Conservation (phyloP, 2,888 invertebrate genomes). For the Aphidoletes aphidimyza region DNA sequence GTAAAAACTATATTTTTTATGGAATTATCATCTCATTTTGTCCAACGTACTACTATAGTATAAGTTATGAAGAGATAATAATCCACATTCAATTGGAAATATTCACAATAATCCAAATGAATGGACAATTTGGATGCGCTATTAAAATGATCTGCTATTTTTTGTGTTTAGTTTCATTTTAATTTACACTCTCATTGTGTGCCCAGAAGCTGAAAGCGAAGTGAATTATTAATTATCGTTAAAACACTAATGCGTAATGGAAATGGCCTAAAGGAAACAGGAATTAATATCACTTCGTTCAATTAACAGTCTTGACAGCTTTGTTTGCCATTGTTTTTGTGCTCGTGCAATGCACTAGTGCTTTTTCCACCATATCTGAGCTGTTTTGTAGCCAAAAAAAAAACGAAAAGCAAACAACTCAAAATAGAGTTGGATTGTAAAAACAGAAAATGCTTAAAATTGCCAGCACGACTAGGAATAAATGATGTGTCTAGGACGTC, state of each 20-base stretch:
- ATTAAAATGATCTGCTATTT: constrained; percentile 1
- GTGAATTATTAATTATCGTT: constrained; percentile 52
- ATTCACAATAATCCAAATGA: not conserved
- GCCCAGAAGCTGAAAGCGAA: not conserved
- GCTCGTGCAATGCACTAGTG: not conserved
- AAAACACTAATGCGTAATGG: constrained; percentile 40
- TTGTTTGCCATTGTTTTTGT: not conserved
- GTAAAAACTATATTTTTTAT: constrained; percentile 11
- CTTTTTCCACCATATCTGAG: not conserved
- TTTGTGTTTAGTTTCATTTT: not conserved
- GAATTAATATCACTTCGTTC: constrained; percentile 29
- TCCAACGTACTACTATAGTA: not conserved
- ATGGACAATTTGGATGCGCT: not conserved
- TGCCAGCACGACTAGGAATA: not conserved
- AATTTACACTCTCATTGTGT: not conserved
- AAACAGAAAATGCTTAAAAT: not conserved
- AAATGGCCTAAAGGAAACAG: constrained; percentile 41
- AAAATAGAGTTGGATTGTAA: not conserved
- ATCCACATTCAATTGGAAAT: not conserved
- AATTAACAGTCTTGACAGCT: constrained; percentile 12
- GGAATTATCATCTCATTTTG: not conserved
- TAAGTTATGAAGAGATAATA: constrained; percentile 19
- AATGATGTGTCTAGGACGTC: too few species aligned
- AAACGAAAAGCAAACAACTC: not conserved
- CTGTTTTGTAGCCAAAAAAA: not conserved